Conservation (phyloP, 2,797 vertebrate genomes). For the Sebastes iracundus region DNA sequence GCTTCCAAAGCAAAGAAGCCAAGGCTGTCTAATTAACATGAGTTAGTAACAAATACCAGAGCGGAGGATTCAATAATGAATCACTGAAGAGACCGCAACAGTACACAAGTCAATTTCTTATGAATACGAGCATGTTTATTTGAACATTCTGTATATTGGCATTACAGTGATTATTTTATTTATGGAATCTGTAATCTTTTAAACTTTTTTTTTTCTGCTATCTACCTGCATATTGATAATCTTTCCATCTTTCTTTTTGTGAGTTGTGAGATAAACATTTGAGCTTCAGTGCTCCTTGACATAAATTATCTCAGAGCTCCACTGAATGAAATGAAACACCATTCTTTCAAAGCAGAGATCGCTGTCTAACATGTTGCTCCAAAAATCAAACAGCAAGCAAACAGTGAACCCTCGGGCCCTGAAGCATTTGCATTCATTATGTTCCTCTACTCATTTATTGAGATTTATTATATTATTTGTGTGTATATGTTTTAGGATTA, state of each 20-base stretch:
- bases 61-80: conserved; percentile 14
- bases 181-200: background rate
- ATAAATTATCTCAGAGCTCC: background rate
- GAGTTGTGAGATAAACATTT: background rate
- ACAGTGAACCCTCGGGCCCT: background rate
- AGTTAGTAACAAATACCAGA: conserved; percentile 12
- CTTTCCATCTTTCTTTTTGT: background rate
- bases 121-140: background rate
- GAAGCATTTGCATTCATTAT: background rate
- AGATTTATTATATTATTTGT: background rate
- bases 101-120: conserved; percentile 5
- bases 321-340: background rate
- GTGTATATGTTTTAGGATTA: background rate
- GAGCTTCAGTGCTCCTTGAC: background rate
- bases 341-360: background rate
- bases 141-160: background rate
- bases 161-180: background rate
- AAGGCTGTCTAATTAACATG: conserved; percentile 24
- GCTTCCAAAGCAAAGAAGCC: conserved; percentile 20
- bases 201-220: background rate
- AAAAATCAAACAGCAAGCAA: background rate
- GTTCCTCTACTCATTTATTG: background rate
- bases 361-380: background rate
- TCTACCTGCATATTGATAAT: background rate
- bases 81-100: background rate